phyloP scores from a whole-genome alignment of 2,888 invertebrate species.

The Lasiommata megera region DNA sequence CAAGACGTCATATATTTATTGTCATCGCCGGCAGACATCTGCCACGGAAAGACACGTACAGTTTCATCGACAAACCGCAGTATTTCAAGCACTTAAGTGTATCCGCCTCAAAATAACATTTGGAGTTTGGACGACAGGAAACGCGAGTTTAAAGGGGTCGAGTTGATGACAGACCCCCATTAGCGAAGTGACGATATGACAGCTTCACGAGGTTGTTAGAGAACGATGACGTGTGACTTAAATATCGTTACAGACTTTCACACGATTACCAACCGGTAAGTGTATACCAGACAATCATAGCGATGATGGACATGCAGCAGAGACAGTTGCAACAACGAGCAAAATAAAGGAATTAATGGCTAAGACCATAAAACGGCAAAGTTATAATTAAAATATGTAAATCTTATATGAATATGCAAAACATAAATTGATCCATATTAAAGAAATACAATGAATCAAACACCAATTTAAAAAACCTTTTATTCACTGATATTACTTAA shows the following conservation, averaged over 20 bases:
- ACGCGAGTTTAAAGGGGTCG: constrained; percentile 69
- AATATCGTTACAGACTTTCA: constrained; percentile 54
- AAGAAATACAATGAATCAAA: too few species aligned
- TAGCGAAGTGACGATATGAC: constrained; percentile 71
- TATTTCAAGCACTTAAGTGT: constrained; percentile 37
- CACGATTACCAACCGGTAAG: constrained; percentile 58
- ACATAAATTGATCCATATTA: too few species aligned
- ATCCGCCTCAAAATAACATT: constrained; percentile 43
- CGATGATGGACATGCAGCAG: constrained; percentile 28
- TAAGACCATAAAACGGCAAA: not conserved
- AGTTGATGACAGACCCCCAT: constrained; percentile 70
- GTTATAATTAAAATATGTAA: too few species aligned
- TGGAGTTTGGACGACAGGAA: constrained; percentile 59
- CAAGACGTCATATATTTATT: constrained; percentile 18
- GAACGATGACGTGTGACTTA: constrained; percentile 53
- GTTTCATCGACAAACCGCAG: constrained; percentile 28
- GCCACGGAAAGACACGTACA: constrained; percentile 25
- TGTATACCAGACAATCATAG: constrained; percentile 34
- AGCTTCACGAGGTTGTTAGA: constrained; percentile 55
- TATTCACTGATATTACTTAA: too few species aligned
- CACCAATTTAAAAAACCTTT: too few species aligned
- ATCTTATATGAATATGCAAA: not conserved
- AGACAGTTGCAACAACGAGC: not conserved
- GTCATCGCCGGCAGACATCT: constrained; percentile 28
- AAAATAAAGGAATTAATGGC: not conserved